A percentile compares a stretch with the other conserved stretches of the same genome.
These are phyloP conservation scores for Malacoctenus gilli DNA, from an alignment of 2,797 vertebrate species.

Conservation along the genomic window DNA sequence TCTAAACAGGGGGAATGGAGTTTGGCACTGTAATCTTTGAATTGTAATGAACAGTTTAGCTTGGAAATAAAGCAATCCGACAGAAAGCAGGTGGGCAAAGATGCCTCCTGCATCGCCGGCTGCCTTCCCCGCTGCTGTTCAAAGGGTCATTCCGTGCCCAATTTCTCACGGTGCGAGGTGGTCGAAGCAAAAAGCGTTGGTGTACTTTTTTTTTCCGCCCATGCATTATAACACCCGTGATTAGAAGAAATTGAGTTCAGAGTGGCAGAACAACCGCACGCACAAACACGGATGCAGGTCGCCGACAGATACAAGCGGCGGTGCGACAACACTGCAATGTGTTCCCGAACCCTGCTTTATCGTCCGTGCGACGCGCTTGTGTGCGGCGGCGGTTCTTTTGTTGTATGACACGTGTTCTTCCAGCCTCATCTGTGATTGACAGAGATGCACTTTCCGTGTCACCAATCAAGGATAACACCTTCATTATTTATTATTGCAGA, in stretches of 20 bases:
- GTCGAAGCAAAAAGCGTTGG: slow-evolving; percentile 14
- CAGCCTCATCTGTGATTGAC: background rate
- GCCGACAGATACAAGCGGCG: no score
- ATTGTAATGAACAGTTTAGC: slow-evolving; percentile 52
- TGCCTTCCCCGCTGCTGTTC: slow-evolving; percentile 34
- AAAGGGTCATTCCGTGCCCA: slow-evolving; percentile 50
- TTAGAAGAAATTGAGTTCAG: slow-evolving; percentile 21
- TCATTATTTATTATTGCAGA: background rate
- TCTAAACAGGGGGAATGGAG: slow-evolving; percentile 27
- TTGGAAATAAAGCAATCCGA: slow-evolving; percentile 50
- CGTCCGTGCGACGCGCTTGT: background rate
- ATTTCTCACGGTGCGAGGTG: slow-evolving; percentile 10
- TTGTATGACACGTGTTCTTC: background rate
- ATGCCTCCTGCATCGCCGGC: slow-evolving; percentile 24
- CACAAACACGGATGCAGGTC: background rate
- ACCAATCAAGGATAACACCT: background rate
- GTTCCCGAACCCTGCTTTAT: slow-evolving; percentile 1
- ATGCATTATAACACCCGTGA: slow-evolving; percentile 24
- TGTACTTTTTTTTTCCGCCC: background rate
- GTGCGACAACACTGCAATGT: background rate
- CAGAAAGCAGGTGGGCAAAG: slow-evolving; percentile 50
- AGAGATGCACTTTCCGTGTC: background rate
- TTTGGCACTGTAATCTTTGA: slow-evolving; percentile 44
- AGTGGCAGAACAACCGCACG: background rate
- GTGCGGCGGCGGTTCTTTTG: background rate